phyloP scores from a whole-genome alignment of 2,888 invertebrate species.

The Synanthedon tipuliformis region DNA sequence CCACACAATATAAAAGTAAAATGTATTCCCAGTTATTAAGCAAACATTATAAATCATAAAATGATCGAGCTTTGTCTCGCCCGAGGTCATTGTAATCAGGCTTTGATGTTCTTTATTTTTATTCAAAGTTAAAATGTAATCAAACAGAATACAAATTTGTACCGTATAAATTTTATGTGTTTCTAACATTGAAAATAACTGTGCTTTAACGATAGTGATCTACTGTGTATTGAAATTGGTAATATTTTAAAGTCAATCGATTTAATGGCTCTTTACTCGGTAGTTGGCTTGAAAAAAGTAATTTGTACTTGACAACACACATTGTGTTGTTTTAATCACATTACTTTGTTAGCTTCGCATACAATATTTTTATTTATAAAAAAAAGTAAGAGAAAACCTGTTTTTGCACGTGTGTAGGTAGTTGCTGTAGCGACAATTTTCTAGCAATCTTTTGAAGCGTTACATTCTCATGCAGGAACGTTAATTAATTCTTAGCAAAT shows the following conservation, averaged over 20 bases:
- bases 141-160: background rate
- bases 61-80: constrained; percentile 61
- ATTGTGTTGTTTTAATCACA: too few relatives aligned
- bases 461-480: constrained; percentile 32
- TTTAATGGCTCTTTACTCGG: too few relatives aligned
- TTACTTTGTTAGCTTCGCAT: too few relatives aligned
- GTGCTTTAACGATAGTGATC: too few relatives aligned
- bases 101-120: constrained; percentile 37
- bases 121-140: constrained; percentile 27
- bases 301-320: constrained; percentile 3
- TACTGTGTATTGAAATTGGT: too few relatives aligned
- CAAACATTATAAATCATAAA: constrained; percentile 57
- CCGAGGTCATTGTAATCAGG: constrained; percentile 58
- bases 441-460: constrained; percentile 32
- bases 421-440: constrained; percentile 20
- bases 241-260: too few relatives aligned
- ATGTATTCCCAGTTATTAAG: constrained; percentile 37
- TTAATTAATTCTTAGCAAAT: constrained; percentile 53
- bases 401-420: too few relatives aligned
- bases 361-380: too few relatives aligned
- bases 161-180: background rate
- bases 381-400: too few relatives aligned
- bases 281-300: too few relatives aligned
- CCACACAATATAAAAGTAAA: background rate
- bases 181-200: background rate